Base-by-base conservation (phyloP, 2,113 vertebrate genomes). In the Dicrurus megarhynchus region DNA sequence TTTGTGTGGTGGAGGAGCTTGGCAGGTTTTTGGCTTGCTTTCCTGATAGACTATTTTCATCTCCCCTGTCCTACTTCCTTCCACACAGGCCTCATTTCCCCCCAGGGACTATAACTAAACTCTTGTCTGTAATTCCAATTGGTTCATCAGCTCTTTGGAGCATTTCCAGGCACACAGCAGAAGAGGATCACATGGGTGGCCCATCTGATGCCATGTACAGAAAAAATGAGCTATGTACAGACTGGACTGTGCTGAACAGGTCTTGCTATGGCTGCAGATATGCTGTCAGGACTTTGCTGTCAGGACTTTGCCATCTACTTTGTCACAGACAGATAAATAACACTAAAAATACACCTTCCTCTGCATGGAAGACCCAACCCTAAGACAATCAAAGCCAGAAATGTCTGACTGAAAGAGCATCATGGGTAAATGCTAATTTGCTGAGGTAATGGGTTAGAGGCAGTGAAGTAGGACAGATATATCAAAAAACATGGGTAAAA, bases 1-100 rank as follows among this genome's bases (percentile, higher is more conserved):
- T 88, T 92, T 86, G 33, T 10, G 42, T 67, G 69, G 88, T 82
- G 35, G 79, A 90, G 49, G 57, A 84, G 71, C 68, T 83, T 90
- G 88, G 73, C 93, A 96, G 90, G 73, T 89, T 88, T 94, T 95
- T 96, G 96, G 93, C 90, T 94, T 61, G 47, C 83, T 90, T 93
- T 94, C 49, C 76, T 71, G 90, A 84, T 93, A 93, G 88, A 87
- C 92, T 96, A 96, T 95, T 97, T 97, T 96, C 92, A 94, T 97
- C 92, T 96, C 73, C 61, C 76, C 84, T 96, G 83, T 95, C 89
- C 93, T 95, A 93, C 76, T 94, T 97, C 92, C 75, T 96, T 96
- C 92, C 83, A 81, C 77, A 78, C 60, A 84, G 88, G 74, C 92
- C 90, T 94, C 6, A 30, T 95, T 93, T 97, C 16, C 76, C 90